Base-by-base conservation (phyloP, 2,113 vertebrate genomes). In the Myotis davidii region DNA sequence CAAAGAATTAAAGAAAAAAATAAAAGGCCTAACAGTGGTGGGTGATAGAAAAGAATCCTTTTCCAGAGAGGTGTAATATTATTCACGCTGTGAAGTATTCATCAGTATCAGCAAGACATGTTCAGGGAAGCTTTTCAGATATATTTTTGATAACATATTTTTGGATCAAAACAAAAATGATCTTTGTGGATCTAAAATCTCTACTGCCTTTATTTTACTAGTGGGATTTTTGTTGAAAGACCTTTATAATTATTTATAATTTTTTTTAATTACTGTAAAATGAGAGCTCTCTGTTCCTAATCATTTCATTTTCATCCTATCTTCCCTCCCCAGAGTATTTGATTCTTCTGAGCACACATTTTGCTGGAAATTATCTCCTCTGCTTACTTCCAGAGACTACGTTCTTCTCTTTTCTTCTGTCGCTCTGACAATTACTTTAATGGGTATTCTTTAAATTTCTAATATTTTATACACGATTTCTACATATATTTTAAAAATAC, bases 41-140 rank as follows among this genome's bases (percentile, higher is more conserved):
- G 7, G 5, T 83, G 3, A 74, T 61, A 70, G 50, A 61, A 85
- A 94, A 78, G 21, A 42, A 87, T 74, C 17, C 8, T 39, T 91
- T 67, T 50, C 10, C 59, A 0, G 42, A 93, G 29, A 89, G 12
- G 1, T 56, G 73, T 54, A 39, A 64, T 52, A 42, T 76, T 90
- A 59, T 79, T 83, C 82, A 93, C 10, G 74, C 48, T 88, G 32
- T 79, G 42, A 94, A 84, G 2, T 69, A n/a, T 74, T 91, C 91
- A 95, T 83, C 74, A 56, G 11, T 42, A 18, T 70, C 64, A 91
- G 74, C 25, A 90, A 50, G 9, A 76, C 61, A 92, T 65, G 34
- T 25, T 70, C 16, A 76, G 70, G 39, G 42, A 85, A 78, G 4
- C 0, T 78, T 90, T 87, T 56, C 0, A 90, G 94, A 79, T 79